phyloP scores from a whole-genome alignment of 2,888 invertebrate genomes.

The Trachelus troglodyta region DNA sequence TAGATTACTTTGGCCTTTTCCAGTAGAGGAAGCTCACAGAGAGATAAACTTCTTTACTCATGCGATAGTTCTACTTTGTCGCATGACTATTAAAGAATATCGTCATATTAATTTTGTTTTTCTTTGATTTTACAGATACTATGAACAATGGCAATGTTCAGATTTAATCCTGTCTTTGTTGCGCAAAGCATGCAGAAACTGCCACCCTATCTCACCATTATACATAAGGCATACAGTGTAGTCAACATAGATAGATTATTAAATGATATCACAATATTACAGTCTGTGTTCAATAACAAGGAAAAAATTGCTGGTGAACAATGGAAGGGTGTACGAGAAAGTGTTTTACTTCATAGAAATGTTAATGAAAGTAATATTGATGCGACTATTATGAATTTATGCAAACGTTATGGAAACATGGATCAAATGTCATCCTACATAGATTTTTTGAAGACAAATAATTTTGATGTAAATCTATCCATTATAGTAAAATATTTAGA shows the following conservation, averaged over 20 bases:
- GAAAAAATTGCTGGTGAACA: conserved; percentile 16
- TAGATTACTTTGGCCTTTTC: neutral
- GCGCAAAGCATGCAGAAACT: neutral
- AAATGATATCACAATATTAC: neutral
- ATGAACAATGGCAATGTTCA: neutral
- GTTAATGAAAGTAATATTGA: conserved; percentile 71
- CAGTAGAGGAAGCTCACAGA: neutral
- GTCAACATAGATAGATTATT: neutral
- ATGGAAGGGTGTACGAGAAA: conserved; percentile 66
- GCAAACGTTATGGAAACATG: conserved; percentile 66
- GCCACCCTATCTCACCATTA: neutral
- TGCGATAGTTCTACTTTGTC: too few species aligned
- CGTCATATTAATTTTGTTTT: neutral
- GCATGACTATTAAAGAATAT: neutral
- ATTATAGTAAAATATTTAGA: conserved; percentile 71
- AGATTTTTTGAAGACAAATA: conserved; percentile 68
- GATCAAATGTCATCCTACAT: conserved; percentile 72
- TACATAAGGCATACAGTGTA: neutral
- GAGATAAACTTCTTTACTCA: too few species aligned
- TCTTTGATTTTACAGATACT: neutral
- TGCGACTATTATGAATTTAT: conserved; percentile 70
- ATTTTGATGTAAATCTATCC: conserved; percentile 70
- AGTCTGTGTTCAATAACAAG: neutral
- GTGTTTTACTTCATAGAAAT: conserved; percentile 51
- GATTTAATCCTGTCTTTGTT: neutral